Percentiles rank a stretch among this genome's conserved stretches.
These are phyloP conservation scores for Otus sunia DNA, from an alignment of 2,113 vertebrate species.

Conservation along the genomic window DNA sequence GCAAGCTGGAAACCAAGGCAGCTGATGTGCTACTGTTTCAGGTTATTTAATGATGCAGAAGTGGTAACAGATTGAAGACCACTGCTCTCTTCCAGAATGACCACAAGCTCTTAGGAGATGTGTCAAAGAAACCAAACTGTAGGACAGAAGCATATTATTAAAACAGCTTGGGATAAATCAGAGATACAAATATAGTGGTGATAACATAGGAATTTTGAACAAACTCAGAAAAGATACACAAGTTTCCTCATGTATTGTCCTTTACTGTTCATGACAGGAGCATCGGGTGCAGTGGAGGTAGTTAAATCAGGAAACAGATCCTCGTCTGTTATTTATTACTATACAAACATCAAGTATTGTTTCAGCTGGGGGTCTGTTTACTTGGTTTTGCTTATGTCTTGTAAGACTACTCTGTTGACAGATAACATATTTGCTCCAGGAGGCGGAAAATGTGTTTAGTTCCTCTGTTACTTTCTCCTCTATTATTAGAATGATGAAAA, in stretches of 20 bases:
- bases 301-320: not conserved
- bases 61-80: not conserved
- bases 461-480: not conserved
- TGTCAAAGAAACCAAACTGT: not conserved
- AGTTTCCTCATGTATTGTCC: not conserved
- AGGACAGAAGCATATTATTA: not conserved
- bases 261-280: not conserved
- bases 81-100: not conserved
- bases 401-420: not conserved
- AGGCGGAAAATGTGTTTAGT: not conserved
- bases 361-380: not conserved
- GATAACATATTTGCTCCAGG: not conserved
- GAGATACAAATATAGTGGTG: not conserved
- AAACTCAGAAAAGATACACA: not conserved
- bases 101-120: not conserved
- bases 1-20: not conserved
- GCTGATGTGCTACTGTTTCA: not conserved
- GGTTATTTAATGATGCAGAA: not conserved
- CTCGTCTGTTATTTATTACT: not conserved
- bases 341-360: not conserved
- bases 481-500: not conserved
- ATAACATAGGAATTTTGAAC: not conserved
- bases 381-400: not conserved
- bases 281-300: not conserved
- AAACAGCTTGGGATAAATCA: not conserved